These are phyloP conservation scores for Calameuta idolon DNA, from an alignment of 2,888 invertebrate species.

Conservation along the genomic window DNA sequence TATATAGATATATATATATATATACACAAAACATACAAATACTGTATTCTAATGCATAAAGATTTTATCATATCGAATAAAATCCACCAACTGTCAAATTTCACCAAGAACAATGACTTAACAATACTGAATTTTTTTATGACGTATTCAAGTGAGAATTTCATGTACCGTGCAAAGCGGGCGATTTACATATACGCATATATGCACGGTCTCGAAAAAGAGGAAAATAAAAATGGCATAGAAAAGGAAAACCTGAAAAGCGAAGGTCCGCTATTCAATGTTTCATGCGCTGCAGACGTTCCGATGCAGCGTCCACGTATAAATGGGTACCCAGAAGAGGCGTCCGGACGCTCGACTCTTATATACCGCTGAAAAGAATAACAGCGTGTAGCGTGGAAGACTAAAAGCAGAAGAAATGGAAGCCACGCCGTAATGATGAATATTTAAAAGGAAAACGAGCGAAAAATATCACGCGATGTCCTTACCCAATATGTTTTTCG, in stretches of 20 bases:
- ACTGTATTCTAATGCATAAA: neutral
- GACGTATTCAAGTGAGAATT: neutral
- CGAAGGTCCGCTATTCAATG: conserved; percentile 3
- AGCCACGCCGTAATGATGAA: neutral
- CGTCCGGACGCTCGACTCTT: neutral
- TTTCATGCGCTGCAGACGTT: conserved; percentile 7
- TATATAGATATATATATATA: too few relatives aligned
- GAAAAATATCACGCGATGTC: neutral
- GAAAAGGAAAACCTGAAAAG: conserved; percentile 1
- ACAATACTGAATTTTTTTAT: neutral
- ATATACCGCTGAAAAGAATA: neutral
- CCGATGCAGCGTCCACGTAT: neutral
- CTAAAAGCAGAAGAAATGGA: neutral
- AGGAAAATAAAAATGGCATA: neutral
- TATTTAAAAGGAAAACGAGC: neutral
- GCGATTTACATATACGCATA: neutral
- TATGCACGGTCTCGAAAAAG: neutral
- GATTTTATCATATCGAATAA: neutral
- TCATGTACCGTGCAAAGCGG: neutral
- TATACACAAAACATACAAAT: too few relatives aligned
- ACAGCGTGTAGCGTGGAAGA: neutral
- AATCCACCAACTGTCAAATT: neutral
- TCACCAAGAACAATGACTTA: neutral
- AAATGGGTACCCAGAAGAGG: neutral
- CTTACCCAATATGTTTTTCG: neutral